Evolutionary conservation across 2,113 vertebrate genomes (phyloP).

Genomic region (Polyodon spathula): DNA sequence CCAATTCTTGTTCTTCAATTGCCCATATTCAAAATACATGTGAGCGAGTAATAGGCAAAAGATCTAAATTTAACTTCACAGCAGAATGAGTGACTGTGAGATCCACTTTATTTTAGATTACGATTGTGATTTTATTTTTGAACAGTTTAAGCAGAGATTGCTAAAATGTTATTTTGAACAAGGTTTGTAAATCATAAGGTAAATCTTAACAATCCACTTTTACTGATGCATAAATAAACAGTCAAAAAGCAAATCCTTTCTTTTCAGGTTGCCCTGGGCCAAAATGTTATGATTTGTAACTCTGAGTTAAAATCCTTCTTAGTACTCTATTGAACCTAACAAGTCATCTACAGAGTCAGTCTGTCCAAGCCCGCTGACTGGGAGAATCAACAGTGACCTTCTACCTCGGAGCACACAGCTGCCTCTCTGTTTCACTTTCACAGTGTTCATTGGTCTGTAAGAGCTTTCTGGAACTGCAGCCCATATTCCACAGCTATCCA

Average conservation of each 20-base stretch:
- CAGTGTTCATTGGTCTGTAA: background rate
- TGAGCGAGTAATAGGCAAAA: conserved; percentile 23
- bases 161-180: too few species aligned
- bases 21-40: conserved; percentile 25
- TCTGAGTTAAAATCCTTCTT: background rate
- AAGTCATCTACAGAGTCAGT: background rate
- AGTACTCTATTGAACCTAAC: background rate
- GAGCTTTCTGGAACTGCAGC: background rate
- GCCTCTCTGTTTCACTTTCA: background rate
- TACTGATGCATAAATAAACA: background rate
- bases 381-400: conserved; percentile 4
- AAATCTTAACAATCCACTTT: too few species aligned
- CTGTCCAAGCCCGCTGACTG: background rate
- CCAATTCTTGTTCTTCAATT: conserved; percentile 19
- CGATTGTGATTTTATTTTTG: too few species aligned
- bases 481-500: background rate
- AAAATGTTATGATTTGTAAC: conserved; percentile 1
- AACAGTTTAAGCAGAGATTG: too few species aligned
- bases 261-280: background rate
- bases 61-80: conserved; percentile 20
- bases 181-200: too few species aligned
- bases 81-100: conserved; percentile 18
- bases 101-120: conserved; percentile 22
- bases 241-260: background rate
- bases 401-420: background rate